These are phyloP conservation scores for Chironomus tepperi DNA, from an alignment of 1,140 invertebrate species.

Conservation along the genomic window DNA sequence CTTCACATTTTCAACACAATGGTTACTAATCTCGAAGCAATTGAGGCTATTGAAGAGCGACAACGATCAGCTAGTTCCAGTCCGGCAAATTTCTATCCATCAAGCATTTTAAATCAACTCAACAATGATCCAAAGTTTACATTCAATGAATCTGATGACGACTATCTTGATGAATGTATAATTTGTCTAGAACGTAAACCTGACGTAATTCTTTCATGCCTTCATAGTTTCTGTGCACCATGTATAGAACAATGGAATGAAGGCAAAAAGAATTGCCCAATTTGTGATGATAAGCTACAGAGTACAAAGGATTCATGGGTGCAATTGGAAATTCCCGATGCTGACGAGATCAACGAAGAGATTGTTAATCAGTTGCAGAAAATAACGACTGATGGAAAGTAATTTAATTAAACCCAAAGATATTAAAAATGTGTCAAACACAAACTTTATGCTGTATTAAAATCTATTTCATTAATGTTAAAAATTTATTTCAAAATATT, in stretches of 20 bases:
- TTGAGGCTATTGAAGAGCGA: constrained; percentile 31
- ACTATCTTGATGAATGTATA: constrained; percentile 59
- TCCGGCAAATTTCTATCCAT: constrained; percentile 32
- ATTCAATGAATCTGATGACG: constrained; percentile 36
- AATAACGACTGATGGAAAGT: background rate
- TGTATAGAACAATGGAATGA: constrained; percentile 62
- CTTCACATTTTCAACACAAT: constrained; percentile 46
- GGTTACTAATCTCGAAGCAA: constrained; percentile 31
- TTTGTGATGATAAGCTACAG: constrained; percentile 52
- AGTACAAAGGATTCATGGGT: constrained; percentile 59
- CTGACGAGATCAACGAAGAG: constrained; percentile 51
- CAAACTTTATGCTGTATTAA: too few species aligned
- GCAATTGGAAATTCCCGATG: constrained; percentile 51
- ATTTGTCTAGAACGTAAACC: constrained; percentile 61
- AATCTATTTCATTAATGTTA: background rate
- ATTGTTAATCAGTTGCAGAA: constrained; percentile 33
- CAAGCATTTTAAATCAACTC: constrained; percentile 36
- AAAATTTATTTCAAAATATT: background rate
- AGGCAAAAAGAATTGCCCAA: constrained; percentile 55
- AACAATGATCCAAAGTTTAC: constrained; percentile 28
- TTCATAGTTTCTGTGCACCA: constrained; percentile 55
- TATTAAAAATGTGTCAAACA: too few species aligned
- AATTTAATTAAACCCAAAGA: background rate
- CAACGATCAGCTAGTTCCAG: constrained; percentile 9
- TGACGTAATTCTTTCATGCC: constrained; percentile 55